A percentile compares a stretch with the other conserved stretches of the same genome.
Conservation (phyloP, 2,888 invertebrate species). For the Melanchra persicariae region DNA sequence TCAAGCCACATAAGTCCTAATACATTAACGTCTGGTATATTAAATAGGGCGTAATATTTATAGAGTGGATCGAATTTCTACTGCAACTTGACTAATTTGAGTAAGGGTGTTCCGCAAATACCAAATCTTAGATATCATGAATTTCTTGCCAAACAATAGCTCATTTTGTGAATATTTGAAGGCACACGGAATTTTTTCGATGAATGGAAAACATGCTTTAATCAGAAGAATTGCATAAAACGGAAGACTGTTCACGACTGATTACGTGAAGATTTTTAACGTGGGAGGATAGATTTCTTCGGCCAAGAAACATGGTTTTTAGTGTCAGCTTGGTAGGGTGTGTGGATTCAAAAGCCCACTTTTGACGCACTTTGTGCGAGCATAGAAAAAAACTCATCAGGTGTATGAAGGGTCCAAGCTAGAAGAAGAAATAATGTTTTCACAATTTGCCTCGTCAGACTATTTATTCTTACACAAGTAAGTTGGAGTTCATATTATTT, state of each 20-base stretch:
- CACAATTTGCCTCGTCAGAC: background rate
- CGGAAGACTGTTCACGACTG: conserved; percentile 17
- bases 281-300: conserved; percentile 41
- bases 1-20: conserved; percentile 21
- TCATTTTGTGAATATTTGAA: background rate
- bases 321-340: conserved; percentile 31
- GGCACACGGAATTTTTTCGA: background rate
- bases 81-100: conserved; percentile 19
- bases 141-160: conserved; percentile 18
- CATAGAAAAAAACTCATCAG: conserved; percentile 2
- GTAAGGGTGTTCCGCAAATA: conserved; percentile 33
- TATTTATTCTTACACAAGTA: background rate
- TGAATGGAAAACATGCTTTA: conserved; percentile 10
- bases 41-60: conserved; percentile 34
- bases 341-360: conserved; percentile 13
- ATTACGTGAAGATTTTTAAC: conserved; percentile 23
- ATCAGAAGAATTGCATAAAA: conserved; percentile 40
- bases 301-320: conserved; percentile 39
- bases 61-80: conserved; percentile 31
- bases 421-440: background rate
- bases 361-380: conserved; percentile 4
- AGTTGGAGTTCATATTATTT: background rate
- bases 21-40: conserved; percentile 39
- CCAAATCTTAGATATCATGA: conserved; percentile 6
- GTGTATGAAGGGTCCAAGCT: background rate